Evolutionary conservation across 1,140 invertebrate species (phyloP).

Genomic region (Leptinotarsa undecemlineata): DNA sequence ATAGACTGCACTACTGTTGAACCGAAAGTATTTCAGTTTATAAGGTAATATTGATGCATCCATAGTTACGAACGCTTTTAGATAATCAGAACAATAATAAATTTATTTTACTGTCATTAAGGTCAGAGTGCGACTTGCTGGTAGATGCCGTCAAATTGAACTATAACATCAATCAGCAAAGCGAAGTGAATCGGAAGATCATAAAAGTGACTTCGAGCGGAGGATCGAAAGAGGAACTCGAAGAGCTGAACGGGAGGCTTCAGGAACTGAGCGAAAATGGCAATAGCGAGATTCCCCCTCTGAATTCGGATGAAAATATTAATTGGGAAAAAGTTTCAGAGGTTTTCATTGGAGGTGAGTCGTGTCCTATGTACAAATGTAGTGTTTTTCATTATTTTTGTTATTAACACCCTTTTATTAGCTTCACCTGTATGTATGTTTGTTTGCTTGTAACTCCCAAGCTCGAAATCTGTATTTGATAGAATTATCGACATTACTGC

Average conservation of each 20-base stretch:
- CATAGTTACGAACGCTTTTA: too few relatives aligned
- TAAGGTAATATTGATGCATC: too few relatives aligned
- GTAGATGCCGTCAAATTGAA: conserved; percentile 24
- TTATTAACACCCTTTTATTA: too few relatives aligned
- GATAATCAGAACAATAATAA: too few relatives aligned
- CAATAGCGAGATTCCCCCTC: conserved; percentile 28
- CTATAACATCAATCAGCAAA: conserved; percentile 26
- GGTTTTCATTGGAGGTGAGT: conserved; percentile 37
- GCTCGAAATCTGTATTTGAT: too few relatives aligned
- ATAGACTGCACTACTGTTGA: too few relatives aligned
- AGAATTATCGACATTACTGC: too few relatives aligned
- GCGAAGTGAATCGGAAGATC: conserved; percentile 14
- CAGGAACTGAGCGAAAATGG: conserved; percentile 24
- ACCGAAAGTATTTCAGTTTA: too few relatives aligned
- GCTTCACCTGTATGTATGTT: too few relatives aligned
- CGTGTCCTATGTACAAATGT: background rate
- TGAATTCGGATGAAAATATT: conserved; percentile 37
- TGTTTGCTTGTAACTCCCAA: too few relatives aligned
- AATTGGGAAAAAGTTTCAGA: conserved; percentile 42
- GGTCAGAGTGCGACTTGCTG: conserved; percentile 26
- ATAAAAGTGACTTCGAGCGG: conserved; percentile 12
- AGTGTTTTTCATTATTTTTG: background rate
- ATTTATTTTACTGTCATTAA: background rate
- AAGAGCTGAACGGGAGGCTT: conserved; percentile 25
- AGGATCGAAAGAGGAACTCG: conserved; percentile 20